Conservation (phyloP, 2,797 vertebrate genomes). For the Amniataba percoides region DNA sequence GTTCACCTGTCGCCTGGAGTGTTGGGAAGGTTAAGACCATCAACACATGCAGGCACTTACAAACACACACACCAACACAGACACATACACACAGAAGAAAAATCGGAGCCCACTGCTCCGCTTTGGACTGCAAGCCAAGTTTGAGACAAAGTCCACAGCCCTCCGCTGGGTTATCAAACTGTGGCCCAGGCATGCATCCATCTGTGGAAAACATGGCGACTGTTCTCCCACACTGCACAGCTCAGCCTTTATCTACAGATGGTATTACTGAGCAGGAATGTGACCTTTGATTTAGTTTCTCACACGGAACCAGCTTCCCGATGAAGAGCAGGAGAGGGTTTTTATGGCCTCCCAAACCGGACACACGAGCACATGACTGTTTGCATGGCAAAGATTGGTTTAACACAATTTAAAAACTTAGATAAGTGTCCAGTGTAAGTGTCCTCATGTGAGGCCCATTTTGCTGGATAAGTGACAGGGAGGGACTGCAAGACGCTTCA, state of each 20-base stretch:
- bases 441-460: slow-evolving; percentile 83
- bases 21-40: slow-evolving; percentile 70
- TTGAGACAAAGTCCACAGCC: slow-evolving; percentile 82
- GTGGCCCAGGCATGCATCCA: slow-evolving; percentile 86
- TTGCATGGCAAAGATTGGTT: slow-evolving; percentile 74
- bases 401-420: slow-evolving; percentile 82
- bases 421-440: slow-evolving; percentile 80
- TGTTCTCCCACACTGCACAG: slow-evolving; percentile 82
- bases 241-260: slow-evolving; percentile 87
- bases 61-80: slow-evolving; percentile 47
- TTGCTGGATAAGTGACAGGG: slow-evolving; percentile 54
- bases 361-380: slow-evolving; percentile 79
- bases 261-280: slow-evolving; percentile 85
- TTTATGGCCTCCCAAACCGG: slow-evolving; percentile 54
- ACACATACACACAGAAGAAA: slow-evolving; percentile 19
- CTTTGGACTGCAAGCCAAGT: slow-evolving; percentile 80
- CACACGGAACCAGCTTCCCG: slow-evolving; percentile 71
- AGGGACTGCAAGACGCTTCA: slow-evolving; percentile 19
- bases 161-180: slow-evolving; percentile 85
- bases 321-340: slow-evolving; percentile 63
- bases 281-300: slow-evolving; percentile 86
- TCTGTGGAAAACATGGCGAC: slow-evolving; percentile 87
- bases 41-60: slow-evolving; percentile 38
- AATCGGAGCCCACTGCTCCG: slow-evolving; percentile 68
- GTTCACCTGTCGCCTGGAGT: slow-evolving; percentile 74